Base-by-base conservation (phyloP, 2,113 vertebrate species). In the Natator depressus region DNA sequence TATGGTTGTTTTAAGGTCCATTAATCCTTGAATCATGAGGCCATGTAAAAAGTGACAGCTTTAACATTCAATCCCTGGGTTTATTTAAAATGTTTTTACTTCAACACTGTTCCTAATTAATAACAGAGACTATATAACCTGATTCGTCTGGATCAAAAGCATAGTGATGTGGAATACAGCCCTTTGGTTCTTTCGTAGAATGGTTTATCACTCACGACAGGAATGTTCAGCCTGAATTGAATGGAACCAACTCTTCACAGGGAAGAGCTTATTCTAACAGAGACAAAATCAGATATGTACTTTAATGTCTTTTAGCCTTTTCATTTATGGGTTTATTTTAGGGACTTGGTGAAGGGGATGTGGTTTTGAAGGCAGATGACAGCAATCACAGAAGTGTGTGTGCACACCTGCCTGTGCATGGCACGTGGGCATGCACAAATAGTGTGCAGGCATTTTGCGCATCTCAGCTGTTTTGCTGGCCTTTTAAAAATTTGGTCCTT, bases 11-110 rank as follows among this genome's bases (percentile, higher is more conserved):
- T 98, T 97, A 98, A 98, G 98, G 98, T 96, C 98, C 98, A 98
- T 98, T 98, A 98, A 98, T 98, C 97, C 92, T 97, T 98, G 98
- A 98, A 98, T 98, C 98, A 98, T 98, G 98, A 98, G 97, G 97
- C 97, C 83, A 80, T 98, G 98, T 98, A 94, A 98, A 98, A 98
- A 97, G 96, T 98, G 98, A 98, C 98, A 98, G 98, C 96, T 98
- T 97, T 98, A 98, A 97, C 97, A 98, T 97, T 96, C 95, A 97
- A 95, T 88, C 89, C 96, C 97, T 38, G 14, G 88, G 97, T 98
- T 98, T 98, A 97, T 98, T 98, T 98, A 97, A 95, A 96, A 95
- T 97, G 95, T 97, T 98, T 98, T 98, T 97, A 94, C 96, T 97
- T 98, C 88, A 59, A 92, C 96, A 92, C 76, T 92, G 95, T 97